Percentiles rank a stretch among this genome's conserved stretches.
phyloP scores from a whole-genome alignment of 1,140 invertebrate species.

The Heliconius himera region DNA sequence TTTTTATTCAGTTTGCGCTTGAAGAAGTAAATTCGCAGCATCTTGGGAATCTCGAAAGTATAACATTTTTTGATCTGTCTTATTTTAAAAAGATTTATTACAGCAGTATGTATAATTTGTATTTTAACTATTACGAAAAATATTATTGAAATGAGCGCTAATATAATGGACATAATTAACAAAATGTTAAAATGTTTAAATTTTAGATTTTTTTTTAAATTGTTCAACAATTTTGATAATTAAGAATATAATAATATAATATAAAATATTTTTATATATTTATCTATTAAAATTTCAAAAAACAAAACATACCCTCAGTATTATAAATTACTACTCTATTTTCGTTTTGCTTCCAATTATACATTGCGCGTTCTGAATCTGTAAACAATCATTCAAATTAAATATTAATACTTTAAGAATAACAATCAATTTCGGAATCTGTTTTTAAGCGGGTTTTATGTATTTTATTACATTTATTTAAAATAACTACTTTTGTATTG shows the following conservation, averaged over 20 bases:
- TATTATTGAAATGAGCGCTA: not conserved
- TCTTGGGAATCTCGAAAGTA: conserved; percentile 29
- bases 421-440: not conserved
- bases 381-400: not conserved
- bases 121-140: not conserved
- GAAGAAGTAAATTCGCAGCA: conserved; percentile 34
- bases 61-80: conserved; percentile 31
- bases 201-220: no score
- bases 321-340: not conserved
- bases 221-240: no score
- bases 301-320: no score
- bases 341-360: not conserved
- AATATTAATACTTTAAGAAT: conserved; percentile 2
- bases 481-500: not conserved
- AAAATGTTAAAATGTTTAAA: not conserved
- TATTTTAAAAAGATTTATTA: conserved; percentile 17
- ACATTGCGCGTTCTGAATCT: not conserved
- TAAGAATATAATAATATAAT: no score
- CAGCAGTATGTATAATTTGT: conserved; percentile 16
- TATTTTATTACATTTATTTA: not conserved
- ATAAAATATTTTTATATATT: no score
- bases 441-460: not conserved
- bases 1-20: conserved; percentile 37
- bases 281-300: no score
- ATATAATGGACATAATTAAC: not conserved